Base-by-base conservation (phyloP, 2,797 vertebrate genomes). In the Ceyx erithaca region DNA sequence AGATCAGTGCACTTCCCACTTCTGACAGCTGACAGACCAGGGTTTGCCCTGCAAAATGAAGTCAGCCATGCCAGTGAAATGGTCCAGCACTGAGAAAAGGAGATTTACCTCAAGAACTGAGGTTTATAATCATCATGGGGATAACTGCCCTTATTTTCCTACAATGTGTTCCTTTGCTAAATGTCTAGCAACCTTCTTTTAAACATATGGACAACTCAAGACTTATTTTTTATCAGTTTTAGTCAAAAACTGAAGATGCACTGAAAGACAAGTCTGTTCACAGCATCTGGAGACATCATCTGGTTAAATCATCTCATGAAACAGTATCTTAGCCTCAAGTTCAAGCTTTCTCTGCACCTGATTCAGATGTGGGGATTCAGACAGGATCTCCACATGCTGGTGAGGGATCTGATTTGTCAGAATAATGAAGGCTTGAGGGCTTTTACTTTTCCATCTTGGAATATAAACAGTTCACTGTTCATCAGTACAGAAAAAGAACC, bases 361-460 rank as follows among this genome's bases (percentile, higher is more conserved):
- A 70, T 77, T 66, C 64, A 70, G 41, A 48, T 1, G 1, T 62
- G 64, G 85, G 52, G 35, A 63, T 88, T 85, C 59, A 71, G 4
- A 33, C 26, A 18, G 11, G 17, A 59, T 72, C 31, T 79, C 22
- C 67, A 30, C 26, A 13, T 30, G 25, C 25, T 63, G 59, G 25
- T 55, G n/a, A 63, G 49, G 75, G 48, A 15, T 59, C 48, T 76
- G 59, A 22, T 68, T 89, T 81, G 59, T 45, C 55, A 81, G 30
- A 58, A 51, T 48, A 76, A 51, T 45, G 11, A 54, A 31, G 41
- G 21, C 40, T 83, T 23, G 40, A 64, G 45, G 57, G 28, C 61
- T 85, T 85, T 69, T 83, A 46, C 66, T 92, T 89, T 85, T 78
- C 46, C 41, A 4, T 80, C 61, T 78, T 78, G 49, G 58, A 93